phyloP scores from a whole-genome alignment of 2,797 vertebrate species.

The Denticeps clupeoides region DNA sequence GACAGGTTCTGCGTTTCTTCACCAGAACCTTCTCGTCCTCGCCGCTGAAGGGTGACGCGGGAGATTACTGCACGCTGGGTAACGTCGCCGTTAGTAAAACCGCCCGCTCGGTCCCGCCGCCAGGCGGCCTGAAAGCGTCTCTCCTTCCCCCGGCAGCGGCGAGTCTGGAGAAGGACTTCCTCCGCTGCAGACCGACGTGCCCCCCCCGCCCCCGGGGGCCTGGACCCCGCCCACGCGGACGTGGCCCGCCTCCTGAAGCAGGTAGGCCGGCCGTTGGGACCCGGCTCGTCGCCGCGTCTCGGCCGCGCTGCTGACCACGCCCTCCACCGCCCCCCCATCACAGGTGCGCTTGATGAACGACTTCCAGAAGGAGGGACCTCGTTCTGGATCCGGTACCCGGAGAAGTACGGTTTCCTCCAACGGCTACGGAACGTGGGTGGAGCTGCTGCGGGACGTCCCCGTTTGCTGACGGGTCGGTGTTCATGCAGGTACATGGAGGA shows the following conservation, averaged over 20 bases:
- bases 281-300: background rate
- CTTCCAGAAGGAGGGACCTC: constrained; percentile 87
- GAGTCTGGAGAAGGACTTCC: constrained; percentile 76
- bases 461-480: too few species aligned
- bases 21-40: constrained; percentile 88
- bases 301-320: too few species aligned
- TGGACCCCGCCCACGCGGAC: constrained; percentile 68
- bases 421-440: too few species aligned
- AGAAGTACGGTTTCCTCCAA: constrained; percentile 71
- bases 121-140: too few species aligned
- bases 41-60: constrained; percentile 77
- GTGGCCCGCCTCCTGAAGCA: constrained; percentile 77
- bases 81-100: background rate
- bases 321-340: constrained; percentile 3
- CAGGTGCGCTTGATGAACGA: constrained; percentile 90
- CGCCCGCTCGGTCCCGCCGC: too few species aligned
- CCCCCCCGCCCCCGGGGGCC: constrained; percentile 48
- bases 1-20: constrained; percentile 84
- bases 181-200: constrained; percentile 64
- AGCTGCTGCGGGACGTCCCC: too few species aligned
- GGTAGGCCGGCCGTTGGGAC: too few species aligned
- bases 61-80: constrained; percentile 63
- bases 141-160: constrained; percentile 52
- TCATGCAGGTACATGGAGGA: constrained; percentile 87
- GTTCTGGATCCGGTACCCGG: constrained; percentile 93